phyloP scores from a whole-genome alignment of 2,113 vertebrate genomes.

The Felis chaus region DNA sequence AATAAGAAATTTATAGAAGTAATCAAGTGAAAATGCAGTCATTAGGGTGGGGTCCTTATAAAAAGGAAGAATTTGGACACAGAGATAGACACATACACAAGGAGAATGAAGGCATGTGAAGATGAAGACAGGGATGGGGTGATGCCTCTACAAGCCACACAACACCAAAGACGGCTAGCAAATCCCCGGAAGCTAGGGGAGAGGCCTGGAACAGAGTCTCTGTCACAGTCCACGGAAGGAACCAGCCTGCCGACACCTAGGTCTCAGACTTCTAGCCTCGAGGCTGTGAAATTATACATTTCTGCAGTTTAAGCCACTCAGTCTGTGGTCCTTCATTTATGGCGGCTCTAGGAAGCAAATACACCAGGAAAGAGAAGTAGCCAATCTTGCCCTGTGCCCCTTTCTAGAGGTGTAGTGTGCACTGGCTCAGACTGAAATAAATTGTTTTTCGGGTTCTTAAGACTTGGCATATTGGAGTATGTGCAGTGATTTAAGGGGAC shows the following conservation, averaged over 20 bases:
- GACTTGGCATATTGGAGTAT: not conserved
- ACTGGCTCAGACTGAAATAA: not conserved
- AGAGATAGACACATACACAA: not conserved
- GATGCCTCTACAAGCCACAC: not conserved
- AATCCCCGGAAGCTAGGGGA: not conserved
- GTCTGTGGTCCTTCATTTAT: not conserved
- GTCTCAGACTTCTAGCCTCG: not conserved
- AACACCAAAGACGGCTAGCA: not conserved
- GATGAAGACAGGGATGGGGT: not conserved
- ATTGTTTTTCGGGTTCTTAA: not conserved
- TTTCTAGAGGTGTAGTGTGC: not conserved
- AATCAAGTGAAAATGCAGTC: not conserved
- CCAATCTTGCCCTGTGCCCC: not conserved
- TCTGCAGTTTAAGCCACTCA: too few species aligned
- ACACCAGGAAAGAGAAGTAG: not conserved
- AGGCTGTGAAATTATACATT: not conserved
- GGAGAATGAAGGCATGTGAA: not conserved
- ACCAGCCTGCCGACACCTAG: accelerated
- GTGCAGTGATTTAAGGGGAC: not conserved
- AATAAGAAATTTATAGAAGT: not conserved
- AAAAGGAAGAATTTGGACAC: not conserved
- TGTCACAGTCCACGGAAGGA: not conserved
- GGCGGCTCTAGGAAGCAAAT: not conserved
- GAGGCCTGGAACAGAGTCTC: not conserved
- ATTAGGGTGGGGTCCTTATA: not conserved